These are phyloP conservation scores for Taxidea taxus DNA, from an alignment of 2,113 vertebrate genomes.

Conservation along the genomic window DNA sequence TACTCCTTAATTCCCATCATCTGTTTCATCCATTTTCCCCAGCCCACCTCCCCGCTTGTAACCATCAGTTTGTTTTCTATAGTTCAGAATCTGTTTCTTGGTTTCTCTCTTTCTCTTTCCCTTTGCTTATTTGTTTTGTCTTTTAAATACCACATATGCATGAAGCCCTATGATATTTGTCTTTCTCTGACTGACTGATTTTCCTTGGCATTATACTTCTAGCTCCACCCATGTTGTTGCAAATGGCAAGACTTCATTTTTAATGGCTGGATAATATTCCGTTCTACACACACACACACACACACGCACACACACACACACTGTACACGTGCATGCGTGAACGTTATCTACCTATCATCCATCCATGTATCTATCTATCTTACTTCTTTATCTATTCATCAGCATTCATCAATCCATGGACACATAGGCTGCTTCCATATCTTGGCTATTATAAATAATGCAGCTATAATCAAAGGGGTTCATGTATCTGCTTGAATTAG, in stretches of 20 bases:
- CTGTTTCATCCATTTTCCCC: not conserved
- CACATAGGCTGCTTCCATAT: not conserved
- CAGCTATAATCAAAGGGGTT: not conserved
- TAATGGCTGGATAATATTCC: too few relatives aligned
- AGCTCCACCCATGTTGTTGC: not conserved
- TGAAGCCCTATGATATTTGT: not conserved
- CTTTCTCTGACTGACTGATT: not conserved
- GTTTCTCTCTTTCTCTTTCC: not conserved
- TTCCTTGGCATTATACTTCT: not conserved
- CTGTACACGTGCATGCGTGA: too few relatives aligned
- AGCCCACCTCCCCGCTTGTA: not conserved
- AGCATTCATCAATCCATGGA: not conserved
- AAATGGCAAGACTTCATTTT: not conserved
- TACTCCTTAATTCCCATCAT: not conserved
- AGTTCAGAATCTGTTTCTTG: not conserved
- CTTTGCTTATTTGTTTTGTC: not conserved
- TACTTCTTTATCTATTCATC: not conserved
- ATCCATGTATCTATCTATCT: too few relatives aligned
- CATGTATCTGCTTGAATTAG: not conserved
- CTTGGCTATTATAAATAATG: not conserved
- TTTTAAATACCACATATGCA: not conserved
- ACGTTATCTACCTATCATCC: too few relatives aligned
- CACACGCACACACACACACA: too few relatives aligned
- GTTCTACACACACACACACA: too few relatives aligned
- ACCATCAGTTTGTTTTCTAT: not conserved